Evolutionary conservation across 92 coral and sea anemone genomes (phyloP).

Genomic region (Porites cylindrica): DNA sequence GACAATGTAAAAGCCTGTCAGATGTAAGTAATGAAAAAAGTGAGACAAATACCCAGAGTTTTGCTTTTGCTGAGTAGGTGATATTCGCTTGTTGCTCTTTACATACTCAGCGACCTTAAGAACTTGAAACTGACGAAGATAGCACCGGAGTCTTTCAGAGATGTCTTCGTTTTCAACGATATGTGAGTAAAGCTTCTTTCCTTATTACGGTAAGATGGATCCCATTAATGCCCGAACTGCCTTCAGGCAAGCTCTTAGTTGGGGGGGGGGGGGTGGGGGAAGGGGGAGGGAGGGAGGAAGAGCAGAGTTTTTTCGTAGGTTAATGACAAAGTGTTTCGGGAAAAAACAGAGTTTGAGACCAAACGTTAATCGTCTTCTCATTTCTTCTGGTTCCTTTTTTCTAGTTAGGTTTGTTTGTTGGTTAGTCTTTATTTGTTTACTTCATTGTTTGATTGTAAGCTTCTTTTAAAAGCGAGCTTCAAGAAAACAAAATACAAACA

Average conservation of each 20-base stretch:
- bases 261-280: no score
- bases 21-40: conserved; percentile 56
- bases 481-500: conserved; percentile 58
- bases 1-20: conserved; percentile 62
- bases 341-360: no score
- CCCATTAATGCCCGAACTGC: no score
- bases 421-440: not conserved
- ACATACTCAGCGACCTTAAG: conserved; percentile 52
- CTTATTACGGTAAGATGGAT: no score
- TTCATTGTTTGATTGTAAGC: no score
- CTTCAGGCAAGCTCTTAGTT: no score
- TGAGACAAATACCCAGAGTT: not conserved
- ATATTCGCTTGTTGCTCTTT: not conserved
- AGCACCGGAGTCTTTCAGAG: conserved; percentile 65
- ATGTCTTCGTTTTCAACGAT: conserved; percentile 46
- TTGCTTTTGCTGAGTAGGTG: not conserved
- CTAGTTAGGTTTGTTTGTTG: no score
- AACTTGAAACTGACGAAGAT: conserved; percentile 63
- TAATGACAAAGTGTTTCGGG: no score
- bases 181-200: conserved; percentile 49
- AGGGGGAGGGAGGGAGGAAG: no score
- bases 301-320: no score
- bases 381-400: no score
- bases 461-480: conserved; percentile 56
- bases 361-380: no score